phyloP scores from a whole-genome alignment of 2,888 invertebrate genomes.

The Heliconius erato region DNA sequence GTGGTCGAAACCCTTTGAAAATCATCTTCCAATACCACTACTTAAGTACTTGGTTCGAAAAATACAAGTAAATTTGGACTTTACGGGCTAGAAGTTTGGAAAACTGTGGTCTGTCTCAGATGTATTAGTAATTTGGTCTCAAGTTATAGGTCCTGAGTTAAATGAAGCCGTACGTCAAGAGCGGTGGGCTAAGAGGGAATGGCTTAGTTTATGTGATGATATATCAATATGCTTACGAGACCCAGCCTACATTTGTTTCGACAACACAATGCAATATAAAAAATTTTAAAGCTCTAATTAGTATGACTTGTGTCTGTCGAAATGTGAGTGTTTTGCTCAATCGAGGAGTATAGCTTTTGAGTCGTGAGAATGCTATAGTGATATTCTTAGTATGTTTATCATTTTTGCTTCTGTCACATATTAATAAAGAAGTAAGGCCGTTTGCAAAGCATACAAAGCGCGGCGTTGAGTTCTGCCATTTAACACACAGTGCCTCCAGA shows the following conservation, averaged over 20 bases:
- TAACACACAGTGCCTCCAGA: too few relatives aligned
- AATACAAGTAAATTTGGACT: conserved; percentile 50
- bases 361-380: not conserved
- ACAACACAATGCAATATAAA: conserved; percentile 55
- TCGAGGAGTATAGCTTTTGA: not conserved
- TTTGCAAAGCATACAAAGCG: too few relatives aligned
- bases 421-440: too few relatives aligned
- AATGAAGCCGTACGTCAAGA: conserved; percentile 84
- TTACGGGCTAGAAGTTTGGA: conserved; percentile 49
- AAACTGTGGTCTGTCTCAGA: not conserved
- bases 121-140: conserved; percentile 59
- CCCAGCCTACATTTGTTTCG: conserved; percentile 64
- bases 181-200: conserved; percentile 77
- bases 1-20: conserved; percentile 76
- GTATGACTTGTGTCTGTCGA: conserved; percentile 49
- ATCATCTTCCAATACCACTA: conserved; percentile 57
- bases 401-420: too few relatives aligned
- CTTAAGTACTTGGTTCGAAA: not conserved
- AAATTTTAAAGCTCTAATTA: conserved; percentile 49
- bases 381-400: not conserved
- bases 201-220: conserved; percentile 81
- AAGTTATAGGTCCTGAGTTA: conserved; percentile 79
- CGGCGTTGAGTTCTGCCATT: too few relatives aligned
- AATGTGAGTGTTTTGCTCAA: not conserved
- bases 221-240: conserved; percentile 86